Percentiles rank a stretch among this genome's conserved stretches.
phyloP scores from a whole-genome alignment of 2,888 invertebrate genomes.

The Drosophila seclusa region DNA sequence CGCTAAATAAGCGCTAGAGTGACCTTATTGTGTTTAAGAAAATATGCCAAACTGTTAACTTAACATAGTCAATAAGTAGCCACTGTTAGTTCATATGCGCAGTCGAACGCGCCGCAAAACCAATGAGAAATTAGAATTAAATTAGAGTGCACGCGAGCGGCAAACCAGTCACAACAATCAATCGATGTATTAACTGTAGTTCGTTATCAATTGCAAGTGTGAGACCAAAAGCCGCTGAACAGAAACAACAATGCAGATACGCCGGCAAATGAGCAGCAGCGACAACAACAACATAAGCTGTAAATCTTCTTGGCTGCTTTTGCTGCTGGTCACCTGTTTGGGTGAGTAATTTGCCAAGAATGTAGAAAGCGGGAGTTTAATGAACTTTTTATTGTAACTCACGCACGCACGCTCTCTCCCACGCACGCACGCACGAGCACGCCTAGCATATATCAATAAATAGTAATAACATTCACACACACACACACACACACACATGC shows the following conservation, averaged over 20 bases:
- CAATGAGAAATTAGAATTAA: slow-evolving; percentile 9
- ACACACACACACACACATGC: not conserved
- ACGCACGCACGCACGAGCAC: slow-evolving; percentile 1
- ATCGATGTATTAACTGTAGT: slow-evolving; percentile 27
- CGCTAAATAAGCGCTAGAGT: not conserved
- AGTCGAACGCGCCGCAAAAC: not conserved
- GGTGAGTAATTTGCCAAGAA: slow-evolving; percentile 44
- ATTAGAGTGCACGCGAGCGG: slow-evolving; percentile 13
- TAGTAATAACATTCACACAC: slow-evolving; percentile 9
- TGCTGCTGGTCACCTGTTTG: slow-evolving; percentile 23
- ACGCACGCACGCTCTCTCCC: slow-evolving; percentile 14
- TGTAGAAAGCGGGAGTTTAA: slow-evolving; percentile 52
- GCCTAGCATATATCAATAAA: not conserved
- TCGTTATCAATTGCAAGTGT: slow-evolving; percentile 11
- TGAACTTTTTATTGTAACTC: slow-evolving; percentile 43
- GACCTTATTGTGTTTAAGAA: not conserved
- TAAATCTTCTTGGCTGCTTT: slow-evolving; percentile 1
- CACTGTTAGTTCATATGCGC: not conserved
- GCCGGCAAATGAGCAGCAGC: slow-evolving; percentile 42
- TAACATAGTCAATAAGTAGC: not conserved
- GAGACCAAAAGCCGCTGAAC: slow-evolving; percentile 5
- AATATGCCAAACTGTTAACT: slow-evolving; percentile 18
- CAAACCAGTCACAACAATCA: not conserved
- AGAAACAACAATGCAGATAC: slow-evolving; percentile 35
- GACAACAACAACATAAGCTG: slow-evolving; percentile 6